Evolutionary conservation across 2,888 invertebrate species (phyloP), one percentile per base, ranked within the genome.

Genomic region (Caenorhabditis sp.): DNA sequence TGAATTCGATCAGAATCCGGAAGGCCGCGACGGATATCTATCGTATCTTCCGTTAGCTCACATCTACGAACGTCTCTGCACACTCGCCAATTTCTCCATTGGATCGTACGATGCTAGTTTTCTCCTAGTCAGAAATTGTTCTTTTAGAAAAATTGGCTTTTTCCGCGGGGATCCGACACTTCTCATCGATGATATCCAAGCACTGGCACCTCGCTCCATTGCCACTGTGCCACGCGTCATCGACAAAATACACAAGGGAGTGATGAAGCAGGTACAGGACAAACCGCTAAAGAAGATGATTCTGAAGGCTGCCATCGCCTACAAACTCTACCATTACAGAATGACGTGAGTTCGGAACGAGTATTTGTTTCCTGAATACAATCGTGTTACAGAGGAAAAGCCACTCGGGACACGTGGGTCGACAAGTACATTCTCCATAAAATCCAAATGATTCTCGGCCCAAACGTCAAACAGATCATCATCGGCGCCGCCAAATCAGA

Each of bases 11-110:
- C 20, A 41, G 2, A 24, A 2, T 30, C 5, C 17, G 9, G 11
- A 11, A 1, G 56, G 48, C 15, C 11, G 27, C 1, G 63, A 72
- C 17, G 63, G 22, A 11, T 63, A 72, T 27, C 45, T 75, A 0
- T 68, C 68, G n/a, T 75, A 75, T 50, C 68, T 75, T 48, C 77
- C 77, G 20, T 22, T 72, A 9, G 77, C 77, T 37, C 77, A 77
- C 45, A 77, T 77, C 27, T 72, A 62, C 32, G 71, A 71, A 45
- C 41, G 77, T 13, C 50, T 71, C 13, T 71, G 71, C 24, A 48
- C 53, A 8, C 52, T 70, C 5, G 17, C 59, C 26, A 70, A 59
- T 26, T 70, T 70, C 27, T 41, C 41, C 5, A 41, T 62, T 26
- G 71, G 71, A 48, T 52, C 61, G 55, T 68, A 35, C 56, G 65